phyloP scores from a whole-genome alignment of 2,888 invertebrate species.

The Ferrisia virgata region DNA sequence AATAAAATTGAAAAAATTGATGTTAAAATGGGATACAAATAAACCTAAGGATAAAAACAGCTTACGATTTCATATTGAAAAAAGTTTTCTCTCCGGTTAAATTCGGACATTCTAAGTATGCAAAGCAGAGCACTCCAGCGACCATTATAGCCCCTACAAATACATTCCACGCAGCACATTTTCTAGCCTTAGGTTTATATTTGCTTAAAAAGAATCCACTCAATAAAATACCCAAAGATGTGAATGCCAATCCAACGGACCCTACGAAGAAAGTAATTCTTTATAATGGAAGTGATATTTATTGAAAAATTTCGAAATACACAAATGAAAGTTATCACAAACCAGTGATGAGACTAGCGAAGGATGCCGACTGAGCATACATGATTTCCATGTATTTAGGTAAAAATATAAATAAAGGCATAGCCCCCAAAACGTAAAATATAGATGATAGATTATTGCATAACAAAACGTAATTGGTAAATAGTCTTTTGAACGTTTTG shows the following conservation, averaged over 20 bases:
- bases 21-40: too few relatives aligned
- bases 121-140: slow-evolving; percentile 63
- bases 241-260: slow-evolving; percentile 6
- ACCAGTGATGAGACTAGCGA: slow-evolving; percentile 72
- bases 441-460: slow-evolving; percentile 71
- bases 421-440: slow-evolving; percentile 68
- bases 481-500: slow-evolving; percentile 62
- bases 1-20: too few relatives aligned
- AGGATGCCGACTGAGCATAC: slow-evolving; percentile 71
- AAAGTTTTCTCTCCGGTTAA: slow-evolving; percentile 52
- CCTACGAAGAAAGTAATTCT: not conserved
- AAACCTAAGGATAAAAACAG: not conserved
- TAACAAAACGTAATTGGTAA: slow-evolving; percentile 67
- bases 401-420: slow-evolving; percentile 76
- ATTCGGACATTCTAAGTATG: slow-evolving; percentile 65
- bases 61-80: slow-evolving; percentile 11
- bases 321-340: slow-evolving; percentile 25
- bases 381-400: slow-evolving; percentile 82
- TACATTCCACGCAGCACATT: slow-evolving; percentile 68
- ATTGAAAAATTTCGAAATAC: not conserved
- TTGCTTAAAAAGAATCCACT: slow-evolving; percentile 66
- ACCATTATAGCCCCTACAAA: slow-evolving; percentile 64
- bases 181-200: slow-evolving; percentile 64
- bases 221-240: slow-evolving; percentile 59
- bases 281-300: not conserved